Conservation (phyloP, 2,888 invertebrate genomes). For the Psylliodes chrysocephalus region DNA sequence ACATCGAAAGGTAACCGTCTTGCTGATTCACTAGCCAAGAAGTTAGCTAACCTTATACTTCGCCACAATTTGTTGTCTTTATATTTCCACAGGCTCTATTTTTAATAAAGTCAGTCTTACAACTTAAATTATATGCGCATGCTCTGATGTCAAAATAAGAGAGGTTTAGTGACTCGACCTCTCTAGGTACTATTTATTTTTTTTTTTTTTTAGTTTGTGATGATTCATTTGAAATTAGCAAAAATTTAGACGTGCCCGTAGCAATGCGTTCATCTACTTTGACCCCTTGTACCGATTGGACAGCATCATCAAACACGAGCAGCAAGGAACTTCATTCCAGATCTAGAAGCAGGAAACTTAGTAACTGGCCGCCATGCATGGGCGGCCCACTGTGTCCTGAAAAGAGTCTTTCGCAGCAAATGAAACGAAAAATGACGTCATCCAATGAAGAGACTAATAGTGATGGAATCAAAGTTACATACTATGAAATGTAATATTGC, state of each 20-base stretch:
- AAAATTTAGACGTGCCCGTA: background rate
- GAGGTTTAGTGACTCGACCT: no score
- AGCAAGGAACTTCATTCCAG: background rate
- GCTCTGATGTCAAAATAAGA: no score
- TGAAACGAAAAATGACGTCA: constrained; percentile 3
- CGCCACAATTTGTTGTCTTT: no score
- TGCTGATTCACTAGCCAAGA: no score
- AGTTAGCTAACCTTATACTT: no score
- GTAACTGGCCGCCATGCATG: background rate
- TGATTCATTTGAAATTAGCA: background rate
- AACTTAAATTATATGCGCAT: no score
- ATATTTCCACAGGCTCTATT: no score
- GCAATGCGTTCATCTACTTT: background rate
- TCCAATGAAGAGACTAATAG: constrained; percentile 2
- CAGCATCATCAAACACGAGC: background rate
- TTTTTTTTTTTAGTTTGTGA: constrained; percentile 4
- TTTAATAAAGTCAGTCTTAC: no score
- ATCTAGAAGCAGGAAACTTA: background rate
- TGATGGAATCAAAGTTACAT: constrained; percentile 9
- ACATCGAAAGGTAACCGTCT: no score
- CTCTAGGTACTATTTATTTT: no score
- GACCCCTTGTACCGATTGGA: background rate
- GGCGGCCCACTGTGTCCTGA: background rate
- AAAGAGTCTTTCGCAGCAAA: background rate
- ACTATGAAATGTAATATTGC: constrained; percentile 3